Conservation (phyloP, 2,797 vertebrate species). For the Parauchenoglanis ngamensis region DNA sequence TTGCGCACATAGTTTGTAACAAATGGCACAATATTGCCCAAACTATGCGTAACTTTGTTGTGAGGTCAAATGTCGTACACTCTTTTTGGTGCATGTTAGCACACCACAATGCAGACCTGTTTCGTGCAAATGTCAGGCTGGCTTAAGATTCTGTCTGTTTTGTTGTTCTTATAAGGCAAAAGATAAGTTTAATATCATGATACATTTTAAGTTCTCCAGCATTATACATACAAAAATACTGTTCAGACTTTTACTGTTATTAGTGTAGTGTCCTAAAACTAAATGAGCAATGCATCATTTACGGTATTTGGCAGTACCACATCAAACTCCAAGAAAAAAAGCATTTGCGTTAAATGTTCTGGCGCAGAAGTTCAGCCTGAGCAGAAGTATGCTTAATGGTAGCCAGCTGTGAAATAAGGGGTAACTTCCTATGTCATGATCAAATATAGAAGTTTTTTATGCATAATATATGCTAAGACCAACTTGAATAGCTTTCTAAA, state of each 20-base stretch:
- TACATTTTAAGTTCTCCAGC: neutral
- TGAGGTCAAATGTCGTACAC: too few species aligned
- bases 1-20: too few species aligned
- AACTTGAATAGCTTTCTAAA: neutral
- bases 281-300: neutral
- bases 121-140: too few species aligned
- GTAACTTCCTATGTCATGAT: too few species aligned
- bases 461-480: neutral
- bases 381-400: neutral
- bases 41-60: too few species aligned
- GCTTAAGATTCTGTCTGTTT: neutral
- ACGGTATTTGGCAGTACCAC: too few species aligned
- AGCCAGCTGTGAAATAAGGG: neutral
- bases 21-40: too few species aligned
- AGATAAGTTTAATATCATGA: neutral
- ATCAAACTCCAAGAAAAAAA: neutral
- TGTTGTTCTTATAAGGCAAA: neutral
- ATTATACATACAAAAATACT: neutral
- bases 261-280: neutral
- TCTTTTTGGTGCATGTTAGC: too few species aligned
- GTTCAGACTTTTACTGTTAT: neutral
- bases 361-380: neutral
- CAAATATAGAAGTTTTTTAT: neutral
- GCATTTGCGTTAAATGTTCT: neutral
- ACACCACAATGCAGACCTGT: too few species aligned